Evolutionary conservation across 2,113 vertebrate genomes (phyloP), one percentile per base, ranked within the genome.

Genomic region (Maccullochella peelii): DNA sequence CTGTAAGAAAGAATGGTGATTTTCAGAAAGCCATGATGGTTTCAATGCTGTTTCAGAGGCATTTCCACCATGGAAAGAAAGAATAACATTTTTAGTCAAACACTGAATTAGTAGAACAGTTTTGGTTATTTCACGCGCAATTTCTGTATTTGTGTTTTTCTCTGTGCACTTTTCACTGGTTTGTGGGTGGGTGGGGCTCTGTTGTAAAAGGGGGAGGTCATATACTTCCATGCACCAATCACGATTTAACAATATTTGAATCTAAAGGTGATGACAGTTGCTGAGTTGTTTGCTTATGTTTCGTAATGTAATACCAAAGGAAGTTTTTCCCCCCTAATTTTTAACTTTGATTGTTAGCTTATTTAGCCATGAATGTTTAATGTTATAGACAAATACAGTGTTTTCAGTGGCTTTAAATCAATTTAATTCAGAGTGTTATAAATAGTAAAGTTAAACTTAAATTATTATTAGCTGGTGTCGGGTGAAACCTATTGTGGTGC

Each of bases 21-120:
- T 70, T 81, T 79, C 42, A 67, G 30, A 42, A 77, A 52, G 23
- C 12, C 8, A n/a, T 36, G 6, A 20, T 20, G n/a, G n/a, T 27
- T 42, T 49, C 23, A 27, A 25, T 38, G 12, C 20, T 27, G 6
- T 70, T 75, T 67, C 14, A n/a, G n/a, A 42, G 20, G 8, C 21
- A 63, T 55, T 27, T 67, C 11, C 63, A 73, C n/a, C 40, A 15
- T 40, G 0, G 2, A 36, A 49, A 42, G 20, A 79, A 36, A 42
- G 20, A 79, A 36, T 10, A 59, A 40, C 5, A 52, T 36, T 27
- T 61, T 70, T 9, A 11, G 4, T 1, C 10, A 69, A 36, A 49
- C 10, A 33, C 30, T 30, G 40, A 72, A 40, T 58, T 15, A 47
- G n/a, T 21, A 12, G 0, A 55, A 70, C 14, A 44, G 7, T 67